phyloP scores from a whole-genome alignment of 2,797 vertebrate genomes.

The Rhabdophis nuchalis region DNA sequence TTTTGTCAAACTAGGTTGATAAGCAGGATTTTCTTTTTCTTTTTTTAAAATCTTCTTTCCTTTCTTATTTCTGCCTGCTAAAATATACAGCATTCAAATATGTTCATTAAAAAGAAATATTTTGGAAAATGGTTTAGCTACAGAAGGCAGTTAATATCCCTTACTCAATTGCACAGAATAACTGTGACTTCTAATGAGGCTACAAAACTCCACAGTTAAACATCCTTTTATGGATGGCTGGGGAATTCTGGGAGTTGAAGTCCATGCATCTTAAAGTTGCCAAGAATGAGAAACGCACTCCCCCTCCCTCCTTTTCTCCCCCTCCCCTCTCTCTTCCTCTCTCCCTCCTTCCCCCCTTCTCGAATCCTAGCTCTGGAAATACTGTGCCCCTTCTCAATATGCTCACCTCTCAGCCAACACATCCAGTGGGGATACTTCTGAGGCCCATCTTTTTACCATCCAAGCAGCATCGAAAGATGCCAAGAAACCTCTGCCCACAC shows the following conservation, averaged over 20 bases:
- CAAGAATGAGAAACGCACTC: neutral
- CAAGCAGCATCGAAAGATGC: slow-evolving; percentile 88
- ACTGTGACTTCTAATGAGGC: no score
- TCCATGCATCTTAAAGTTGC: neutral
- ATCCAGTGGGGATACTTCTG: slow-evolving; percentile 73
- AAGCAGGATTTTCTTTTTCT: neutral
- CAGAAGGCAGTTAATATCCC: neutral
- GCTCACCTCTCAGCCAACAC: slow-evolving; percentile 87
- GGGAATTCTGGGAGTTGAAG: neutral
- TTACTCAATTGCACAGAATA: neutral
- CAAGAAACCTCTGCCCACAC: slow-evolving; percentile 88
- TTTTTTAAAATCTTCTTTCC: neutral
- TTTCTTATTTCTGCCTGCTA: neutral
- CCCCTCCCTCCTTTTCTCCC: neutral
- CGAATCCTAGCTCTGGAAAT: neutral
- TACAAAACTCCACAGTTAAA: neutral
- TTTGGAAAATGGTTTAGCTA: neutral
- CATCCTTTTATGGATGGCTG: neutral
- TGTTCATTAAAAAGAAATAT: neutral
- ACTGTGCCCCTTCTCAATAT: neutral
- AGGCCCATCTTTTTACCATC: slow-evolving; percentile 90
- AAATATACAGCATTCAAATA: neutral
- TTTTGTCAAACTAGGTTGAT: neutral
- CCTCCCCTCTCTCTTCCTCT: neutral
- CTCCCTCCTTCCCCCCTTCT: neutral